phyloP scores from a whole-genome alignment of 2,888 invertebrate genomes.

The Calameuta pallipes region DNA sequence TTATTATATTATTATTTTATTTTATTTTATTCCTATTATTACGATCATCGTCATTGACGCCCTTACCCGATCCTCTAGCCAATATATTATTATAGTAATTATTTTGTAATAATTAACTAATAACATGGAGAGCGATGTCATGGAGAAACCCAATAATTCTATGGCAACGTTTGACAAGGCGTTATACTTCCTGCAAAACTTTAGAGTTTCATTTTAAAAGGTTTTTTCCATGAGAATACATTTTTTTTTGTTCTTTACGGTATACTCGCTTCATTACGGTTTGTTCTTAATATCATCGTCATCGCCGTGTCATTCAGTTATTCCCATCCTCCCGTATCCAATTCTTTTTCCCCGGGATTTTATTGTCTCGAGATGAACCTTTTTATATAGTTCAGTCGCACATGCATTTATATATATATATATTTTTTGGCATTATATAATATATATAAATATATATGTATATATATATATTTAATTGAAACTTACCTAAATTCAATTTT shows the following conservation, averaged over 20 bases:
- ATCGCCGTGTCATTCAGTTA: slow-evolving; percentile 8
- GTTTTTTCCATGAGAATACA: slow-evolving; percentile 28
- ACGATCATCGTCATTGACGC: slow-evolving; percentile 39
- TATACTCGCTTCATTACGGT: neutral
- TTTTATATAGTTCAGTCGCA: slow-evolving; percentile 36
- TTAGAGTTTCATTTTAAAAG: slow-evolving; percentile 51
- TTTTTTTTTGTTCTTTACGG: slow-evolving; percentile 24
- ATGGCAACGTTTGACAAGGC: slow-evolving; percentile 14
- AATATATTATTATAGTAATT: slow-evolving; percentile 38
- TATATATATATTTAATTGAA: slow-evolving; percentile 29
- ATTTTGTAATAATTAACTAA: slow-evolving; percentile 51
- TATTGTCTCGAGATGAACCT: slow-evolving; percentile 6
- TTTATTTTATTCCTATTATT: slow-evolving; percentile 46
- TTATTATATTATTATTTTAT: slow-evolving; percentile 32
- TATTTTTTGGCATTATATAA: slow-evolving; percentile 40
- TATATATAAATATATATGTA: slow-evolving; percentile 40
- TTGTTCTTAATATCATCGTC: neutral
- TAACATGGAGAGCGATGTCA: slow-evolving; percentile 27
- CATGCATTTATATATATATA: slow-evolving; percentile 41
- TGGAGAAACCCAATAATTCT: neutral
- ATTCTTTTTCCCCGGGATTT: neutral
- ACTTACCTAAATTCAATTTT: slow-evolving; percentile 31
- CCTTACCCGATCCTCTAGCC: slow-evolving; percentile 12
- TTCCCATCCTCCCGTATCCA: neutral
- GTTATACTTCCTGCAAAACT: neutral